A percentile compares a stretch with the other conserved stretches of the same genome.
Evolutionary conservation across 1,140 invertebrate species (phyloP).

Genomic region (Ips typographus): DNA sequence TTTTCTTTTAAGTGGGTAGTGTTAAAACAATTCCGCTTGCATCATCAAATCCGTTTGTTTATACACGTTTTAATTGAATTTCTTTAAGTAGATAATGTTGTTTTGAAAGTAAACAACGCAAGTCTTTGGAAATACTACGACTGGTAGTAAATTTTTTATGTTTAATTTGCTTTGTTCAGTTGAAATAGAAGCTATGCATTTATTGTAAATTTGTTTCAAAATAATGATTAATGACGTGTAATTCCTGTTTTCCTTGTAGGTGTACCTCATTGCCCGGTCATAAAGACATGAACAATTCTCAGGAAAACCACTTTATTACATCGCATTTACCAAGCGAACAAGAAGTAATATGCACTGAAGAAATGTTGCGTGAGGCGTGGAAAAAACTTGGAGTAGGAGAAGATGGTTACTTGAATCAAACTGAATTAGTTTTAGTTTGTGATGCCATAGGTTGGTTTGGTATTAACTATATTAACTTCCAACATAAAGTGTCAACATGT

Average conservation of each 20-base stretch:
- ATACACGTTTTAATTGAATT: not conserved
- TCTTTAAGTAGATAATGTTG: not conserved
- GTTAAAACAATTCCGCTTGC: not conserved
- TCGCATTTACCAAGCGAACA: constrained; percentile 37
- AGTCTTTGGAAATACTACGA: no score
- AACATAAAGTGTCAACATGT: not conserved
- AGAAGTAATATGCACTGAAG: constrained; percentile 47
- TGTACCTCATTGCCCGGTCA: constrained; percentile 55
- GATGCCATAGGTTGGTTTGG: constrained; percentile 45
- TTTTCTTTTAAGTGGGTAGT: not conserved
- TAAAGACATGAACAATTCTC: constrained; percentile 36
- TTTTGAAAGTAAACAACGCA: not conserved
- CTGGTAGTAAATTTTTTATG: no score
- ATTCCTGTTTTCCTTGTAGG: constrained; percentile 29
- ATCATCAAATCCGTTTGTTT: no score
- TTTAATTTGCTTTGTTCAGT: no score
- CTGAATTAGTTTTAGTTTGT: constrained; percentile 59
- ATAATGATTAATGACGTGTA: no score
- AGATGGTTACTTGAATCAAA: constrained; percentile 62
- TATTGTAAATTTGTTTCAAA: no score
- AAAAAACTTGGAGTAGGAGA: constrained; percentile 60
- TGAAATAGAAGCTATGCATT: no score
- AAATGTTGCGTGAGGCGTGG: constrained; percentile 60
- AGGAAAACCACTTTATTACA: constrained; percentile 30
- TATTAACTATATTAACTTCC: not conserved